Conservation (phyloP, 2,113 vertebrate genomes). For the Leptodactylus fuscus region DNA sequence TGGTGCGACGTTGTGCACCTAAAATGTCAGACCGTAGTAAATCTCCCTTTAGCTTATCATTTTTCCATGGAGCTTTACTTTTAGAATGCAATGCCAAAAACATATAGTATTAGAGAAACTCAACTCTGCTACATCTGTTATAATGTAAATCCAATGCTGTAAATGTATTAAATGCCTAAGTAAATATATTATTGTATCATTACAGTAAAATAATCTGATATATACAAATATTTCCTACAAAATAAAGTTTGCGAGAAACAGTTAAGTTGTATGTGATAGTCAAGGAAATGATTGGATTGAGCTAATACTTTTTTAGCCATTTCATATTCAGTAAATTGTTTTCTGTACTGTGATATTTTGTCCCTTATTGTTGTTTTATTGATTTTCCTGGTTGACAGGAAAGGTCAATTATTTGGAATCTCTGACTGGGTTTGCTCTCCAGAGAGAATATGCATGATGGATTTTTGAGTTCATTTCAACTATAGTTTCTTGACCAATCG, state of each 20-base stretch:
- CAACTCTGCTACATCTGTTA: too few species aligned
- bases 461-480: slow-evolving; percentile 46
- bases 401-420: slow-evolving; percentile 59
- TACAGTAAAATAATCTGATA: not conserved
- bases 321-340: slow-evolving; percentile 33
- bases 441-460: slow-evolving; percentile 53
- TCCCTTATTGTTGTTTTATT: slow-evolving; percentile 53
- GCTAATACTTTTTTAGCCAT: slow-evolving; percentile 28
- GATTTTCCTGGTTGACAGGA: slow-evolving; percentile 54
- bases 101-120: too few species aligned
- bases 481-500: slow-evolving; percentile 56
- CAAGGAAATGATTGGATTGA: slow-evolving; percentile 9
- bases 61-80: too few species aligned
- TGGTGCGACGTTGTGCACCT: too few species aligned
- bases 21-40: too few species aligned
- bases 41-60: too few species aligned
- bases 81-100: too few species aligned
- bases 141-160: too few species aligned
- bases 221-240: not conserved
- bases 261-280: not conserved
- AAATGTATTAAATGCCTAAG: too few species aligned
- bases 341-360: slow-evolving; percentile 47
- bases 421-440: slow-evolving; percentile 44
- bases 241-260: not conserved
- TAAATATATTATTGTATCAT: not conserved